Evolutionary conservation across 2,888 invertebrate genomes (phyloP).

Genomic region (Caenorhabditis macrosperma): DNA sequence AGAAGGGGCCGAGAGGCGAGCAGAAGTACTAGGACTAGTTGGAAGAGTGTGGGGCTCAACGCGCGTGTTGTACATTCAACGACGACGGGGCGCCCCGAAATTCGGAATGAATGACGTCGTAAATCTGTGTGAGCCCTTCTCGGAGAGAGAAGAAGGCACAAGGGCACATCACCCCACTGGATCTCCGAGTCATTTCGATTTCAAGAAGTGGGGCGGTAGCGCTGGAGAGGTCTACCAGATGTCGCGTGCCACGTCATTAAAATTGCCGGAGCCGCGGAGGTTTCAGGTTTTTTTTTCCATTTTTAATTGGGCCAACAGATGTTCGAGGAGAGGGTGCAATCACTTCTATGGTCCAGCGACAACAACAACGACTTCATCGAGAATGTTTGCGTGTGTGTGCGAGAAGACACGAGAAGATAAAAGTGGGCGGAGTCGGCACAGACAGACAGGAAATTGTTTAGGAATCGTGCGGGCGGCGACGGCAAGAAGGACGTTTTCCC

Average conservation of each 20-base stretch:
- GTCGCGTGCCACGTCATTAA: background rate
- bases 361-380: too few species aligned
- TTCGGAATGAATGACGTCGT: conserved; percentile 27
- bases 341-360: too few species aligned
- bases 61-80: background rate
- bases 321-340: background rate
- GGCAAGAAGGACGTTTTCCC: background rate
- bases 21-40: background rate
- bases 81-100: background rate
- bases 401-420: background rate
- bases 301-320: background rate
- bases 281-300: background rate
- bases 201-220: too few species aligned
- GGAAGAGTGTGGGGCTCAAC: background rate
- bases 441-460: conserved; percentile 56
- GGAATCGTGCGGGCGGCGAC: conserved; percentile 29
- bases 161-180: too few species aligned
- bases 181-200: too few species aligned
- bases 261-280: too few species aligned
- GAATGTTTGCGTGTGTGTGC: background rate
- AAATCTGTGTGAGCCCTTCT: conserved; percentile 19
- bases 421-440: conserved; percentile 1
- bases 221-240: background rate
- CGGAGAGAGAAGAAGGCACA: background rate
- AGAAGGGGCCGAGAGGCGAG: background rate